Base-by-base conservation (phyloP, 2,797 vertebrate species). In the Pteronotus mesoamericanus region DNA sequence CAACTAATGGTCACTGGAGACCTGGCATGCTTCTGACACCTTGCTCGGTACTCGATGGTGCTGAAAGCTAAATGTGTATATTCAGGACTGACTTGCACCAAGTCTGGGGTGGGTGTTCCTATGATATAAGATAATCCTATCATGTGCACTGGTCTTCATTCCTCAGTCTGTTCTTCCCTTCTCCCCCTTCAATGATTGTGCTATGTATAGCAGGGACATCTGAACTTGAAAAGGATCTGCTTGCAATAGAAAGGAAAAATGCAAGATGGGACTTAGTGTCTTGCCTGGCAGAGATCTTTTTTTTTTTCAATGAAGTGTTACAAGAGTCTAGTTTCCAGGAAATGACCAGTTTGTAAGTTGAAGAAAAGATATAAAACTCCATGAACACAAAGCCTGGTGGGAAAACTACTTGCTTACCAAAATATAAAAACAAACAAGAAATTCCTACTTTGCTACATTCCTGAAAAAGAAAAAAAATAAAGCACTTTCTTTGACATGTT, bases 221-320 rank as follows among this genome's bases (percentile, higher is more conserved):
- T 80, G 46, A 92, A 92, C 89, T 97, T 97, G 59, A 95, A 96
- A 97, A 96, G 57, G 84, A 95, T 89, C 93, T 94, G 66, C 39
- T 89, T 22, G 51, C 51, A 92, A 88, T 84, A 91, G 91, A 90
- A 84, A 83, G 79, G 79, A 51, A 96, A 97, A 96, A 96, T 51
- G n/a, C 21, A 72, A 75, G 61, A 91, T 39, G 66, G 6, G 0
- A 78, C 77, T 86, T 85, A 77, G 32, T 46, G 75, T 66, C 74
- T 93, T 64, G 3, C 61, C 79, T 82, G 29, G 24, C 6, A 0
- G 84, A 96, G 74, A 89, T 48, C 39, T 46, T 69, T 64, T 64
- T 64, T n/a, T 89, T 94, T 83, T 90, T 89, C 39, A 94, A 79
- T 91, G 44, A 91, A 94, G 96, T 82, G 42, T 64, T 89, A 48